Base-by-base conservation (phyloP, 2,888 invertebrate species). In the Drosophila paranaensis region DNA sequence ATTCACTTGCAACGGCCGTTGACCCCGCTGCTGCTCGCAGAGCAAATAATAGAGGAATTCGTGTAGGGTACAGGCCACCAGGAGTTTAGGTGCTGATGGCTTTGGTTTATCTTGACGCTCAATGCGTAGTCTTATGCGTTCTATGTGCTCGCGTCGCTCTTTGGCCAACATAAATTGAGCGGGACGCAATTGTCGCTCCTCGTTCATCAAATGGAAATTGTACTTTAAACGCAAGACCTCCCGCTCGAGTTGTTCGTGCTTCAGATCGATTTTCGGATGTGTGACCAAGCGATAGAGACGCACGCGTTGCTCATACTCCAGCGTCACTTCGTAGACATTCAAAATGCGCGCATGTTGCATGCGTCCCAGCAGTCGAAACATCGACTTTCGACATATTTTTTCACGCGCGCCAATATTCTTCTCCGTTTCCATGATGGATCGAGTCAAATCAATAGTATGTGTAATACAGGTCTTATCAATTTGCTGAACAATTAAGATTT, bases 21-120 rank as follows among this genome's bases (percentile, higher is more conserved):
- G 85, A 25, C 93, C 81, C 0, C 93, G 93, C 35, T 93, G 91
- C 84, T 95, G 93, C 48, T 94, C 94, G 81, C 95, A 95, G 9
- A 95, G 93, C n/a, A 96, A 90, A 89, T 96, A 96, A 91, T 94
- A 96, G 14, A 97, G 88, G 75, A 95, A 94, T 78, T 95, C 94
- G 88, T 97, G 97, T 45, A 96, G 88, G 3, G 94, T 92, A 68
- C 95, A 93, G 92, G 96, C 94, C 50, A 96, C 93, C 13, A 95
- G 92, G 88, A 95, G 95, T 92, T 96, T 96, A 4, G 87, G 83
- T 0, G 79, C 64, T 20, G 68, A 35, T 6, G 55, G 65, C 20
- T 74, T 84, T 2, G 58, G 13, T 14, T 10, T 39, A 0, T 20
- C 13, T 10, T 16, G 54, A 6, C 63, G 63, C 9, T 68, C 54